These are phyloP conservation scores for Ctenoplectra terminalis DNA, from an alignment of 1,140 invertebrate genomes.

Conservation along the genomic window DNA sequence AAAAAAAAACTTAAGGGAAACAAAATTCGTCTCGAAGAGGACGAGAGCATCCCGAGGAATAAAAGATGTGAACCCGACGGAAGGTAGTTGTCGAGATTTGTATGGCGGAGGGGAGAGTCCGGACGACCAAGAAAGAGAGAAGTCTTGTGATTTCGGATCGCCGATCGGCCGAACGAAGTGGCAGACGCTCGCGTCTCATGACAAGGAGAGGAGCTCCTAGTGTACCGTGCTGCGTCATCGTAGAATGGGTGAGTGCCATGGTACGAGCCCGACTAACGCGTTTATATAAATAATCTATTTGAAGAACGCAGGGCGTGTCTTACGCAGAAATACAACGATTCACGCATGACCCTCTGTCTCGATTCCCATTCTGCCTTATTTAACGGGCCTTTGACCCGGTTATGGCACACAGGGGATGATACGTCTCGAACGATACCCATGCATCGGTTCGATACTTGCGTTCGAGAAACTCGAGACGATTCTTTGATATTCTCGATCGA, in stretches of 20 bases:
- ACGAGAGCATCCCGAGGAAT: neutral
- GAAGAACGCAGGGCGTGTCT: conserved; percentile 65
- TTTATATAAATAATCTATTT: conserved; percentile 68
- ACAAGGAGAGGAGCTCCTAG: conserved; percentile 38
- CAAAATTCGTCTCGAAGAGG: neutral
- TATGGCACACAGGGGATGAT: neutral
- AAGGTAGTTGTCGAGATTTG: neutral
- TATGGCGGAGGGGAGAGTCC: conserved; percentile 20
- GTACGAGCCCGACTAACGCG: neutral
- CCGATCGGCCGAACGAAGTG: conserved; percentile 27
- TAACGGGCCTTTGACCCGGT: neutral
- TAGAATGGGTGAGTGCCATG: conserved; percentile 70
- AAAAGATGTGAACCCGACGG: conserved; percentile 22
- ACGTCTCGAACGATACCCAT: neutral
- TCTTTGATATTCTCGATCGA: neutral
- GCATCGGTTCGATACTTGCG: no score
- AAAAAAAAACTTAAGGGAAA: no score
- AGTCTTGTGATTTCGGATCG: conserved; percentile 19
- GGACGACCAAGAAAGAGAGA: conserved; percentile 7
- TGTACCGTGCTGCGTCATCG: conserved; percentile 44
- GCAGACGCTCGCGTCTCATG: conserved; percentile 48
- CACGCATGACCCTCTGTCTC: neutral
- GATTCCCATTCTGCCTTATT: neutral
- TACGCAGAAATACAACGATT: conserved; percentile 37
- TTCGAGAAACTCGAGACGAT: neutral